Evolutionary conservation across 2,797 vertebrate genomes (phyloP).

Genomic region (Chiroxiphia lanceolata): DNA sequence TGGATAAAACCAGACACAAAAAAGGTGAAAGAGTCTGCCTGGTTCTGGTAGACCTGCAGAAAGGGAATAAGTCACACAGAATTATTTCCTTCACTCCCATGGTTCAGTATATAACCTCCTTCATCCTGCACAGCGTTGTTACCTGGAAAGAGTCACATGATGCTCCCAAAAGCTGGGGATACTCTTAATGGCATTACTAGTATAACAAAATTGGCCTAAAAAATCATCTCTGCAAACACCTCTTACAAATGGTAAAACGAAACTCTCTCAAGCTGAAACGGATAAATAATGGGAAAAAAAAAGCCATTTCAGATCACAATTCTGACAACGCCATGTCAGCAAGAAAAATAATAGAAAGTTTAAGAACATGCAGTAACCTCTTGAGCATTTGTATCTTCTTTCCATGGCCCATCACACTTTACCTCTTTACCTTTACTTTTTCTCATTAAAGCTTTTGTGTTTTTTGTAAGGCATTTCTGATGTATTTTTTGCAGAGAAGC

Average conservation of each 20-base stretch:
- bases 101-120: background rate
- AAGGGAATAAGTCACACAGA: background rate
- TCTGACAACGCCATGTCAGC: background rate
- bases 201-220: background rate
- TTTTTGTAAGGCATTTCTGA: background rate
- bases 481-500: background rate
- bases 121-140: background rate
- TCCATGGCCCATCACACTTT: background rate
- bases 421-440: background rate
- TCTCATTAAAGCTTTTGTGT: background rate
- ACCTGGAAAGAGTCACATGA: background rate
- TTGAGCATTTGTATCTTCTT: background rate
- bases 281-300: background rate
- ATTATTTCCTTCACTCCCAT: background rate
- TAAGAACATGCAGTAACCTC: background rate
- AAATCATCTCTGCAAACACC: rapidly evolving
- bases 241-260: background rate
- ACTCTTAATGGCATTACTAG: background rate
- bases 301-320: background rate
- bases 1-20: background rate
- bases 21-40: background rate
- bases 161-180: background rate
- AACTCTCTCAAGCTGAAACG: background rate
- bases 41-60: background rate
- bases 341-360: background rate